Percentiles rank a stretch among this genome's conserved stretches.
These are phyloP conservation scores for Agonopterix arenella DNA, from an alignment of 2,888 invertebrate species.

Conservation along the genomic window DNA sequence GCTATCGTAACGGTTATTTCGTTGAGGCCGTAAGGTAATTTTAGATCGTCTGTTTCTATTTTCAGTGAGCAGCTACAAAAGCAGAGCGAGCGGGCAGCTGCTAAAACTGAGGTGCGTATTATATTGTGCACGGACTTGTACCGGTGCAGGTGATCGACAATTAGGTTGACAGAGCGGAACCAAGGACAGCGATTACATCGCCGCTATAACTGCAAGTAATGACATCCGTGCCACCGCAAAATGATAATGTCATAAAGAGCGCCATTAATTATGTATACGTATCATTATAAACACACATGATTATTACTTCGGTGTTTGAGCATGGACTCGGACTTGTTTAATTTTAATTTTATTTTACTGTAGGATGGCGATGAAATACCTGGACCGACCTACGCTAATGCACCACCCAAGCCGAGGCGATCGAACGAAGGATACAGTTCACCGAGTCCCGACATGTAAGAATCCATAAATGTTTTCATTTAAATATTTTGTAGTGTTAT, in stretches of 20 bases:
- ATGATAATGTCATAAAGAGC: constrained; percentile 21
- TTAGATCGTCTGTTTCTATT: constrained; percentile 25
- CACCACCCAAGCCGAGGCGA: constrained; percentile 91
- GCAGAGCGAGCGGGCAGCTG: constrained; percentile 52
- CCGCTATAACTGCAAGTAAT: constrained; percentile 56
- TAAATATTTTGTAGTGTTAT: neutral
- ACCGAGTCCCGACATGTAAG: constrained; percentile 82
- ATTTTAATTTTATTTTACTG: constrained; percentile 10
- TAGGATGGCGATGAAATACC: constrained; percentile 61
- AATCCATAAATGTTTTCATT: constrained; percentile 3
- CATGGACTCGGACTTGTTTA: no score
- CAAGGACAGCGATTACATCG: constrained; percentile 60
- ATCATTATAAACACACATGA: neutral
- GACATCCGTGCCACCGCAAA: constrained; percentile 28
- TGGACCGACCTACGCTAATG: constrained; percentile 89
- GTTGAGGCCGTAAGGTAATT: constrained; percentile 9
- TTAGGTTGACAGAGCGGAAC: constrained; percentile 61
- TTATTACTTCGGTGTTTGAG: no score
- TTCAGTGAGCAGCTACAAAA: constrained; percentile 60
- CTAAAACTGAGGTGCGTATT: constrained; percentile 65
- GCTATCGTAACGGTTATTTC: constrained; percentile 11
- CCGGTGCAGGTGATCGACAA: constrained; percentile 54
- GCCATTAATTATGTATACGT: neutral
- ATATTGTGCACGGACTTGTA: constrained; percentile 42
- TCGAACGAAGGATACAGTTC: constrained; percentile 87